A percentile compares a stretch with the other conserved stretches of the same genome.
These are phyloP conservation scores for Ellobius talpinus DNA, from an alignment of 2,113 vertebrate species.

Conservation along the genomic window DNA sequence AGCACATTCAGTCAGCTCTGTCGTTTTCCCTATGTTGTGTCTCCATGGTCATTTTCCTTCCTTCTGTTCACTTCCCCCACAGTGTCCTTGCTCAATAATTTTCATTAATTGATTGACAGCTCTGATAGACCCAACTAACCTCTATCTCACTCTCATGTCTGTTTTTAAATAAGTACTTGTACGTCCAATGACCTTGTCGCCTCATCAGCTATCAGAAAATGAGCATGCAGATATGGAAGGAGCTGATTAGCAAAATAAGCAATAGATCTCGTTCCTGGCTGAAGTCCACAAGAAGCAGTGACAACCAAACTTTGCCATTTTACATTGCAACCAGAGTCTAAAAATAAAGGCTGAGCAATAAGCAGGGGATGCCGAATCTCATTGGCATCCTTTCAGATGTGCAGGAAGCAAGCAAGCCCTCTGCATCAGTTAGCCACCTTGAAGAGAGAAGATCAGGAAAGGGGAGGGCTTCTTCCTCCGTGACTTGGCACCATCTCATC, in stretches of 20 bases:
- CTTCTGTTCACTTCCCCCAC: slow-evolving; percentile 91
- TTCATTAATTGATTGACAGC: slow-evolving; percentile 99
- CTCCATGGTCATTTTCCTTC: slow-evolving; percentile 95
- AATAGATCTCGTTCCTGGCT: slow-evolving; percentile 84
- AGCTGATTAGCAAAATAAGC: slow-evolving; percentile 89
- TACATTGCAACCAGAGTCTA: slow-evolving; percentile 70
- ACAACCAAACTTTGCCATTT: slow-evolving; percentile 82
- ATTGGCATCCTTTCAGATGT: fast-evolving
- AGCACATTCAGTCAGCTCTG: slow-evolving; percentile 85
- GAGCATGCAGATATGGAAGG: slow-evolving; percentile 91
- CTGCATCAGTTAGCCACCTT: neutral
- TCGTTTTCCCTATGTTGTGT: slow-evolving; percentile 90
- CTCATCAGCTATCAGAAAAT: slow-evolving; percentile 96
- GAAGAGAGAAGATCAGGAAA: neutral
- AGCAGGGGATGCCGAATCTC: neutral
- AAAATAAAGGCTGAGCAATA: slow-evolving; percentile 73
- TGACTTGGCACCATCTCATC: neutral
- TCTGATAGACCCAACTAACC: slow-evolving; percentile 98
- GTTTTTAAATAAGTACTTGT: slow-evolving; percentile 99
- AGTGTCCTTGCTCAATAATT: slow-evolving; percentile 98
- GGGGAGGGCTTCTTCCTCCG: too few species aligned
- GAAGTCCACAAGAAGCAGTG: slow-evolving; percentile 83
- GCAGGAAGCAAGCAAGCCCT: neutral
- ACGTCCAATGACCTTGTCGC: slow-evolving; percentile 97
- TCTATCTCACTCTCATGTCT: slow-evolving; percentile 95